Percentiles rank a stretch among this genome's conserved stretches.
These are phyloP conservation scores for Junco hyemalis DNA, from an alignment of 2,113 vertebrate genomes.

Conservation along the genomic window DNA sequence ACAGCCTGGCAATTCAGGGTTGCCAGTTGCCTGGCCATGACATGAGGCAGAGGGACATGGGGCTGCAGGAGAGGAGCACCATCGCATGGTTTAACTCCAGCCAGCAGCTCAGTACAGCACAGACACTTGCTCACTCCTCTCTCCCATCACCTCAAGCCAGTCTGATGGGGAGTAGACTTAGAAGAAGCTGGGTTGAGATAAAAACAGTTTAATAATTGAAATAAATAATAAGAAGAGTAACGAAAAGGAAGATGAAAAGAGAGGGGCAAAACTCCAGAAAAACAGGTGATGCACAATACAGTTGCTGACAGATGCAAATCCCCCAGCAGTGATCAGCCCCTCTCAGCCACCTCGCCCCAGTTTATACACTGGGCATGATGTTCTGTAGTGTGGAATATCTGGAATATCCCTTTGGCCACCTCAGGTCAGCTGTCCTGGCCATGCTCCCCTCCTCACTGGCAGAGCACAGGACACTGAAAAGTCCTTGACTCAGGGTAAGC, in stretches of 20 bases:
- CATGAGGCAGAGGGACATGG: background rate
- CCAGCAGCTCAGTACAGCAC: background rate
- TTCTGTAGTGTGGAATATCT: background rate
- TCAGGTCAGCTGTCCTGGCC: background rate
- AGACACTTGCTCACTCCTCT: background rate
- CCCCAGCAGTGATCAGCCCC: rapidly evolving
- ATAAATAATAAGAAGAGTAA: background rate
- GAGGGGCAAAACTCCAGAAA: background rate
- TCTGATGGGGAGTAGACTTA: background rate
- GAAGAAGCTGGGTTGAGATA: background rate
- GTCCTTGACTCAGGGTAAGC: background rate
- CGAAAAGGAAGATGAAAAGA: background rate
- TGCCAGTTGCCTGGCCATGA: background rate
- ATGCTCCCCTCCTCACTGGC: background rate
- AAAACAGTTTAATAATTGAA: background rate
- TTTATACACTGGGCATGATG: background rate
- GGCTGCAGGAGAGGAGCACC: background rate
- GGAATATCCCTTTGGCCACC: background rate
- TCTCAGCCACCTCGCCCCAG: background rate
- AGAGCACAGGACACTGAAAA: background rate
- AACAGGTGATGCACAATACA: background rate
- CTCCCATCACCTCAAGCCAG: background rate
- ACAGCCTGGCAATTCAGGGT: background rate
- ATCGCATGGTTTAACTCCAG: background rate
- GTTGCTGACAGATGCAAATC: rapidly evolving